A percentile compares a stretch with the other conserved stretches of the same genome.
Evolutionary conservation across 2,888 invertebrate species (phyloP).

Genomic region (Hypomecis punctinalis): DNA sequence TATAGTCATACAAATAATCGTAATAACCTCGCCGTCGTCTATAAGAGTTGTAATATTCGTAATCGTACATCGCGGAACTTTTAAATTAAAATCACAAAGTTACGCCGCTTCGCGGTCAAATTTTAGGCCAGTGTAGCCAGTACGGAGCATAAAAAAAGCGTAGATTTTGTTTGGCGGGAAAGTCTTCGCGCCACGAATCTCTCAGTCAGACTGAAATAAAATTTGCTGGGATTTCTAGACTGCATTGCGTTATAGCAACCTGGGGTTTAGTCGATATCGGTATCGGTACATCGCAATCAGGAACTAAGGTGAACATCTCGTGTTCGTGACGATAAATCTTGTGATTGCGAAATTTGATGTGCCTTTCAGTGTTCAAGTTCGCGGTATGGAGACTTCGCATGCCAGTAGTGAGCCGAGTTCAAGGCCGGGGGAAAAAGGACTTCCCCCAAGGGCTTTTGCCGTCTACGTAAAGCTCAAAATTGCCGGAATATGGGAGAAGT

Average conservation of each 20-base stretch:
- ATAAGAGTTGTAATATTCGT: conserved; percentile 18
- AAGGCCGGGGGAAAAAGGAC: background rate
- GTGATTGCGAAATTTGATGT: conserved; percentile 12
- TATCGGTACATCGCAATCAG: conserved; percentile 4
- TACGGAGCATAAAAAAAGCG: background rate
- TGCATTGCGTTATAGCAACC: conserved; percentile 17
- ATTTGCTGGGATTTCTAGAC: background rate
- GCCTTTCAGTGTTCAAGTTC: conserved; percentile 10
- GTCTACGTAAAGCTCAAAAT: background rate
- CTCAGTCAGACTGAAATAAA: conserved; percentile 7
- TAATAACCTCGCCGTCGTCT: conserved; percentile 3
- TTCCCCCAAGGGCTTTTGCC: no score
- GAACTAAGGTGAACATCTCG: conserved; percentile 10
- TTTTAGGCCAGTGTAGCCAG: conserved; percentile 3
- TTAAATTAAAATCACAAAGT: background rate
- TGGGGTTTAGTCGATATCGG: conserved; percentile 18
- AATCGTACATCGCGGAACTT: conserved; percentile 15
- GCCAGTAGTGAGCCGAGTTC: conserved; percentile 1
- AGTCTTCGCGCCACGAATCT: background rate
- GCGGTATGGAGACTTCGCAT: conserved; percentile 10
- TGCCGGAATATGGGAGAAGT: background rate
- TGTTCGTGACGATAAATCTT: conserved; percentile 22
- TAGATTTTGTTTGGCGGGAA: background rate
- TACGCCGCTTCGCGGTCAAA: conserved; percentile 1
- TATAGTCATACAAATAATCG: conserved; percentile 3